Conservation (phyloP, 2,888 invertebrate species). For the Hybos culiciformis region DNA sequence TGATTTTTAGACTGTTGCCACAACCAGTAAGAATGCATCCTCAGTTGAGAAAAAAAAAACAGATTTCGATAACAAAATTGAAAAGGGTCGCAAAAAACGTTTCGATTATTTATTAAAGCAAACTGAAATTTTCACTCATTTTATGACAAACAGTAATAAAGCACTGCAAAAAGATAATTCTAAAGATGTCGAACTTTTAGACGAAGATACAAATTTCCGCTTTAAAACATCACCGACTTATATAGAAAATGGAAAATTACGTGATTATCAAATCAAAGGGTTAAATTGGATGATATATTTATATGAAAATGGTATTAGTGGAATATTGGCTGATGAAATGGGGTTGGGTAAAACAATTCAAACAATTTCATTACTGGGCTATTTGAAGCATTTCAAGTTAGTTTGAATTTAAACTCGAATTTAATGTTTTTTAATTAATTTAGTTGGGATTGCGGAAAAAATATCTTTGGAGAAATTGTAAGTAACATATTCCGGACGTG, state of each 20-base stretch:
- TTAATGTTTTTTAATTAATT: no score
- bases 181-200: slow-evolving; percentile 73
- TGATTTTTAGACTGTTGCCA: slow-evolving; percentile 45
- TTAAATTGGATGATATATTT: slow-evolving; percentile 99
- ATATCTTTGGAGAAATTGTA: no score
- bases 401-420: no score
- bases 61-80: slow-evolving; percentile 76
- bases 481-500: no score
- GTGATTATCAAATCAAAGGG: slow-evolving; percentile 96
- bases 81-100: slow-evolving; percentile 79
- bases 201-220: slow-evolving; percentile 79
- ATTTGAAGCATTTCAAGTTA: slow-evolving; percentile 80
- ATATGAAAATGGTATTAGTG: slow-evolving; percentile 97
- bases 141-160: slow-evolving; percentile 69
- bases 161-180: slow-evolving; percentile 73
- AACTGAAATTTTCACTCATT: slow-evolving; percentile 97
- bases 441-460: no score
- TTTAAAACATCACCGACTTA: slow-evolving; percentile 88
- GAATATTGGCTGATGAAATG: slow-evolving; percentile 99
- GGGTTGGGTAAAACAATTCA: slow-evolving; percentile 98
- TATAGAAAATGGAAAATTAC: slow-evolving; percentile 83
- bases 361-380: slow-evolving; percentile 92
- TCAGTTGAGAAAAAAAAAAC: slow-evolving; percentile 47
- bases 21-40: slow-evolving; percentile 47
- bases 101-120: slow-evolving; percentile 95